These are phyloP conservation scores for Lobophora halterata DNA, from an alignment of 2,888 invertebrate genomes.

Conservation along the genomic window DNA sequence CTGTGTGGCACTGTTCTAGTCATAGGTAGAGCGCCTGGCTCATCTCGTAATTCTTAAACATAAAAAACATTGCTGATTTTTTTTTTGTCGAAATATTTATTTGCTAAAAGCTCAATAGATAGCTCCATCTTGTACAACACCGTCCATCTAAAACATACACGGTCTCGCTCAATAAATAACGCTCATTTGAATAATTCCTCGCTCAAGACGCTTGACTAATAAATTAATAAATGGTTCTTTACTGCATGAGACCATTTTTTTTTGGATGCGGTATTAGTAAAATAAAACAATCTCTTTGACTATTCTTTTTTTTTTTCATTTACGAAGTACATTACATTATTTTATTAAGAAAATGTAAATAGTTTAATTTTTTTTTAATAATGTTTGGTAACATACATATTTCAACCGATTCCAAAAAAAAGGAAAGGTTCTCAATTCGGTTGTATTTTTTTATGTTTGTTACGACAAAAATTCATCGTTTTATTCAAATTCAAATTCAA, in stretches of 20 bases:
- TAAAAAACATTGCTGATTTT: no score
- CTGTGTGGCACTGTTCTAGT: no score
- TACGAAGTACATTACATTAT: conserved; percentile 7
- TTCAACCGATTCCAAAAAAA: no score
- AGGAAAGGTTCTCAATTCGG: no score
- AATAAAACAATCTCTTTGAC: background rate
- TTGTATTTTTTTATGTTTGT: no score
- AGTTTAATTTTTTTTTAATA: no score
- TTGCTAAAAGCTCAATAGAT: conserved; percentile 10
- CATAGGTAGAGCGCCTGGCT: no score
- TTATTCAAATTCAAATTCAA: no score
- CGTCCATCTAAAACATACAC: conserved; percentile 35
- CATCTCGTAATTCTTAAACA: no score
- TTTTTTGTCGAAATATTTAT: no score
- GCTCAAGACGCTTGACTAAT: conserved; percentile 48
- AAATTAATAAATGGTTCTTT: conserved; percentile 35
- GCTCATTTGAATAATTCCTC: conserved; percentile 59
- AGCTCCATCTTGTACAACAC: conserved; percentile 14
- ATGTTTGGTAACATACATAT: no score
- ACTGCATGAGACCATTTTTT: conserved; percentile 15
- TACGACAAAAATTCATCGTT: no score
- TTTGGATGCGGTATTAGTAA: conserved; percentile 30
- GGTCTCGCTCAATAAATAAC: conserved; percentile 54
- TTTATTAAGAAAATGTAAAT: background rate
- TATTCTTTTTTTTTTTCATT: background rate